Base-by-base conservation (phyloP, 2,113 vertebrate species). In the Buteo buteo region DNA sequence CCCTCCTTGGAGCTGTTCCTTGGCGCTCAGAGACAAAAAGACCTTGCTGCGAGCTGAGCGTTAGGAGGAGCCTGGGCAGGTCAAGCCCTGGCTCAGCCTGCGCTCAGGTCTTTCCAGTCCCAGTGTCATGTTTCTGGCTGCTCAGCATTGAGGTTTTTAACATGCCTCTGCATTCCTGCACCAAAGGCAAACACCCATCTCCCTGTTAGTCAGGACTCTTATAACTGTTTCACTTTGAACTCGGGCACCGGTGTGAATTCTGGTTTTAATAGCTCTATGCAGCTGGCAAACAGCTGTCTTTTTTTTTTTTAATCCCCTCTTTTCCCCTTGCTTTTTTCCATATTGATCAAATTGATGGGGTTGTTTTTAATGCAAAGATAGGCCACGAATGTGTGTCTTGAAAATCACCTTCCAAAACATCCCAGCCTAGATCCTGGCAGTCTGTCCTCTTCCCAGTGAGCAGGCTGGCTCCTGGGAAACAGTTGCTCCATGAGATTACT, bases 401-500 rank as follows among this genome's bases (percentile, higher is more conserved):
- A 55, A 28, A 38, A 31, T 17, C 4, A 10, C 14, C 45, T 54
- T 38, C 82, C 13, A 9, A 3, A 50, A 6, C 47, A 3, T 7
- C 67, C 28, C 76, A 47, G 55, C 55, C 54, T 17, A 1, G 11
- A 20, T 26, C 72, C 45, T 20, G 19, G 36, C 10, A 16, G 9
- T 25, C 26, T 16, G 1, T 6, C 44, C 24, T 29, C 44, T n/a
- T 52, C 40, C 74, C n/a, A 1, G 24, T 4, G 31, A 57, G 44
- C 65, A 22, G 52, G 17, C n/a, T 40, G 55, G 57, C 70, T 47
- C 34, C 31, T 31, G 47, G 61, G 42, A 54, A 55, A 29, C 2
- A 1, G 10, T 36, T 6, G 4, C 29, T 69, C 44, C 54, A 0
- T 1, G 13, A 11, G 17, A 38, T 76, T 20, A 3, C 26, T 34